phyloP scores from a whole-genome alignment of 2,888 invertebrate genomes.

The Microctonus aethiopoides region DNA sequence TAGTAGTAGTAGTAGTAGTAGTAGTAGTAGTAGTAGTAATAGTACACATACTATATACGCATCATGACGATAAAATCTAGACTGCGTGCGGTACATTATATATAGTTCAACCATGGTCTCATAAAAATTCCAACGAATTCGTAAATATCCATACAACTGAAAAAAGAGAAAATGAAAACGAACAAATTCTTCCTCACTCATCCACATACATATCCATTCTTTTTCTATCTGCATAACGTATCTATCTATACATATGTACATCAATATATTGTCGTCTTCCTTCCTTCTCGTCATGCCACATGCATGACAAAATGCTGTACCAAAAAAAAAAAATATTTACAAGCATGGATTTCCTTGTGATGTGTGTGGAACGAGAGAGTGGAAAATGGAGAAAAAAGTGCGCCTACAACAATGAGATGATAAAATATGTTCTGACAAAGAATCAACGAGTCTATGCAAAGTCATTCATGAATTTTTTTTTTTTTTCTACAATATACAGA shows the following conservation, averaged over 20 bases:
- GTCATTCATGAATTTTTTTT: not conserved
- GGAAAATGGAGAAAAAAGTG: slow-evolving; percentile 35
- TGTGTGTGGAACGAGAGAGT: not conserved
- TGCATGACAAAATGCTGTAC: slow-evolving; percentile 22
- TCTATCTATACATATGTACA: slow-evolving; percentile 17
- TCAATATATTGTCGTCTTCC: slow-evolving; percentile 31
- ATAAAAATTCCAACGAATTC: slow-evolving; percentile 45
- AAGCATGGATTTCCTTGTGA: slow-evolving; percentile 41
- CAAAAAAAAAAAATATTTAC: slow-evolving; percentile 43
- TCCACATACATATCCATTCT: slow-evolving; percentile 18
- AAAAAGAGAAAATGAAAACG: not conserved
- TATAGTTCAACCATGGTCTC: slow-evolving; percentile 38
- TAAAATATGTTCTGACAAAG: slow-evolving; percentile 37
- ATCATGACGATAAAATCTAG: not conserved
- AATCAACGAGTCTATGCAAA: not conserved
- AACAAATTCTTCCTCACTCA: not conserved
- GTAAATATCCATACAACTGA: slow-evolving; percentile 37
- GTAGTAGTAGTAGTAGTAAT: too few relatives aligned
- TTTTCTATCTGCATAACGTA: slow-evolving; percentile 6
- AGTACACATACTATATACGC: not conserved
- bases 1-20: not conserved
- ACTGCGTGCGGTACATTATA: not conserved
- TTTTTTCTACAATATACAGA: not conserved
- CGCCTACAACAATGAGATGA: slow-evolving; percentile 36
- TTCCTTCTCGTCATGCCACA: slow-evolving; percentile 14